phyloP scores from a whole-genome alignment of 2,113 vertebrate genomes.

The Sebastes schlegelii region DNA sequence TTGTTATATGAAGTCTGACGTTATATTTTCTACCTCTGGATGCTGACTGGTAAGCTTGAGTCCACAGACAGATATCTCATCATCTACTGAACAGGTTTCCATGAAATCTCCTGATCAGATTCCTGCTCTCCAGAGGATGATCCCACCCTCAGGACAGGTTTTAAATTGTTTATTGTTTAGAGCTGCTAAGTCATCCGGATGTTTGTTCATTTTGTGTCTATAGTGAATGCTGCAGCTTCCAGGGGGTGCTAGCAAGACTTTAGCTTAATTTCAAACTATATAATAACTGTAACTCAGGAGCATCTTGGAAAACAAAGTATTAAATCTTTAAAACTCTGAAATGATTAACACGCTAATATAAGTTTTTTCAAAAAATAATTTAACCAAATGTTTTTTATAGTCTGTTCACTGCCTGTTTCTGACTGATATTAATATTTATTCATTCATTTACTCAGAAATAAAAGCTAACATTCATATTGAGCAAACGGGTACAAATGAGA shows the following conservation, averaged over 20 bases:
- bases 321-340: too few relatives aligned
- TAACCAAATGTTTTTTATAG: neutral
- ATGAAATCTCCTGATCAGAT: neutral
- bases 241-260: too few relatives aligned
- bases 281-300: neutral
- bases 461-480: neutral
- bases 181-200: neutral
- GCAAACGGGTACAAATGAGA: neutral
- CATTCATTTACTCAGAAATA: slow-evolving; percentile 1
- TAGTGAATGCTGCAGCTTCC: too few relatives aligned
- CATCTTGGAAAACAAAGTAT: neutral
- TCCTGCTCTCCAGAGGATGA: slow-evolving; percentile 6
- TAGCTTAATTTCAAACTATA: too few relatives aligned
- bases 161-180: neutral
- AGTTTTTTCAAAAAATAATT: neutral
- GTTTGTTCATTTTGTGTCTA: neutral
- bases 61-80: neutral
- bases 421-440: slow-evolving; percentile 1
- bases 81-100: neutral
- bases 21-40: neutral
- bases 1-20: too few relatives aligned
- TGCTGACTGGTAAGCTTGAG: neutral
- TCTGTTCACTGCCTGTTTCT: neutral
- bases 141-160: neutral
- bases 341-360: too few relatives aligned